A percentile compares a stretch with the other conserved stretches of the same genome.
phyloP scores from a whole-genome alignment of 2,113 vertebrate genomes.

The Xiphophorus maculatus region DNA sequence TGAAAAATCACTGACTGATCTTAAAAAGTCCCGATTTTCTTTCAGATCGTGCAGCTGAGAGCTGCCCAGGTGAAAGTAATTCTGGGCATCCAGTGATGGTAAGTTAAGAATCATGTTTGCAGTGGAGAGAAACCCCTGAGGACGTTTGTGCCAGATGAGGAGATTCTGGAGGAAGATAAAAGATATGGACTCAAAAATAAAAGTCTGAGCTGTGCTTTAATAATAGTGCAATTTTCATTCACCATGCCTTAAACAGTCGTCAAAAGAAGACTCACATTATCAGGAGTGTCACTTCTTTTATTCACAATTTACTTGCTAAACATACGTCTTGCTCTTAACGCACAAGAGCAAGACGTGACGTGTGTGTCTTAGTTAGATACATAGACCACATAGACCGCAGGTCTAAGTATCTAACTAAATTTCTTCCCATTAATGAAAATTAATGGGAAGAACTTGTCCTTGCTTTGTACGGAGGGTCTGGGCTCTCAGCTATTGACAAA shows the following conservation, averaged over 20 bases:
- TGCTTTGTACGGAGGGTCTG: no score
- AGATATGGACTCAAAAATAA: conserved; percentile 8
- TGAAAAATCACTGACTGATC: neutral
- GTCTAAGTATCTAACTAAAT: neutral
- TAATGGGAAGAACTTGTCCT: no score
- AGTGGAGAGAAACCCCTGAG: conserved; percentile 27
- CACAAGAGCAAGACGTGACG: neutral
- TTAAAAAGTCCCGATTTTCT: neutral
- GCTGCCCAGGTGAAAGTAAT: conserved; percentile 16
- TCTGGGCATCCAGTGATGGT: conserved; percentile 12
- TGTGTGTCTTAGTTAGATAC: no score
- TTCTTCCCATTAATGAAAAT: neutral
- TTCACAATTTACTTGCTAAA: neutral
- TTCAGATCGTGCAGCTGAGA: neutral
- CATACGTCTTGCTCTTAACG: neutral
- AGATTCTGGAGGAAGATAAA: conserved; percentile 37
- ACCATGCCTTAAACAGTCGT: conserved; percentile 3
- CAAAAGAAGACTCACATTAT: neutral
- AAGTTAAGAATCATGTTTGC: conserved; percentile 47
- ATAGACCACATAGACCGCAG: no score
- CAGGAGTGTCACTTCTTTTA: neutral
- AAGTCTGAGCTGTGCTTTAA: conserved; percentile 3
- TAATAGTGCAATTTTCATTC: neutral
- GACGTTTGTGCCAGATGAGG: conserved; percentile 50
- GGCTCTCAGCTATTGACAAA: no score